Evolutionary conservation across 2,888 invertebrate genomes (phyloP).

Genomic region (Stenchaetothrips biformis): DNA sequence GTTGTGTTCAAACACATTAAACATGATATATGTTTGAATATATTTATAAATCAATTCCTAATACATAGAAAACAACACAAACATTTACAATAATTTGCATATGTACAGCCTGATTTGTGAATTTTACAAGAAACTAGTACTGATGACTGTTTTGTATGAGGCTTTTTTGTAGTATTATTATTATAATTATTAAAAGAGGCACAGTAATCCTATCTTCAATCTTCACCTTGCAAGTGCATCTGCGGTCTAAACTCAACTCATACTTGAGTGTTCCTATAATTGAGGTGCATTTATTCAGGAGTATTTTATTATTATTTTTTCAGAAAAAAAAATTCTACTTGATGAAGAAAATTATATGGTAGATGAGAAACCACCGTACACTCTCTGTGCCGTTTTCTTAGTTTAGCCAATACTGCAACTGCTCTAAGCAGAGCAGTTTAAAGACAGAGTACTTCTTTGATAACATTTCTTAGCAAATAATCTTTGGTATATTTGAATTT

Average conservation of each 20-base stretch:
- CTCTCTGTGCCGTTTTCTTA: not conserved
- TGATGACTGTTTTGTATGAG: not conserved
- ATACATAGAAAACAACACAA: constrained; percentile 8
- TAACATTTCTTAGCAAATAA: not conserved
- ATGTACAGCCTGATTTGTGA: not conserved
- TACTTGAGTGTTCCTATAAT: not conserved
- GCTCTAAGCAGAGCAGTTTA: not conserved
- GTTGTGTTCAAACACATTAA: not conserved
- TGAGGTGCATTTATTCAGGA: not conserved
- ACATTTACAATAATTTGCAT: not conserved
- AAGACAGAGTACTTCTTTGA: not conserved
- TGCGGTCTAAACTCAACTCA: not conserved
- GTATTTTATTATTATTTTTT: not conserved
- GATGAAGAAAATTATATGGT: not conserved
- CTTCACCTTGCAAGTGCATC: not conserved
- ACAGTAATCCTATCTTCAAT: not conserved
- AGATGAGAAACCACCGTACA: not conserved
- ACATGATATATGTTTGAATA: not conserved
- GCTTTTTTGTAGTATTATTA: not conserved
- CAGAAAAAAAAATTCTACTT: not conserved
- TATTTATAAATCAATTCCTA: not conserved
- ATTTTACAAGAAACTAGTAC: not conserved
- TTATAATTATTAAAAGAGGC: not conserved
- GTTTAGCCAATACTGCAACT: not conserved
- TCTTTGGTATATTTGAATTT: constrained; percentile 9